Evolutionary conservation across 2,113 vertebrate genomes (phyloP), one percentile per base, ranked within the genome.

Genomic region (Thinocorus orbignyianus): DNA sequence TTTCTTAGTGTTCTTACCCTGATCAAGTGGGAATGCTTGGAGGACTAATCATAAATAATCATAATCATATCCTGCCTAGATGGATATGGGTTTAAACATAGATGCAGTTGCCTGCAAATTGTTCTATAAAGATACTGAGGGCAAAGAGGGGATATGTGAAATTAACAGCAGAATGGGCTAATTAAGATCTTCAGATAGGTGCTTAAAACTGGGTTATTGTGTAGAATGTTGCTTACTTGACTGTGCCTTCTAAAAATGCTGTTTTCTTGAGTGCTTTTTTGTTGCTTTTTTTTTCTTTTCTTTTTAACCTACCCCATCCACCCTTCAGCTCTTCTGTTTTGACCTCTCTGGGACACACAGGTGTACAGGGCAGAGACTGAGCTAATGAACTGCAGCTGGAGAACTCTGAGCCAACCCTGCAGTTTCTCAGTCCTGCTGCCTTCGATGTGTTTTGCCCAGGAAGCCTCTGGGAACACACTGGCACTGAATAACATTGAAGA

Each of bases 181-280:
- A 96, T 96, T 96, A 97, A 97, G 93, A 96, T 95, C 86, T 96
- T 94, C 76, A 92, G 92, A 92, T 96, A 96, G 85, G 72, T 94
- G 61, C 48, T 88, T 83, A 86, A 92, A 97, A 90, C 71, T 92
- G 60, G 78, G 76, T 94, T 93, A 78, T 92, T 51, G 48, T 31
- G 26, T 55, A 55, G 55, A 77, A 94, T 42, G 42, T 55, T 93
- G 60, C 93, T 88, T 78, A 66, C 58, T 96, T 90, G 31, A 49
- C 35, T 52, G 2, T 77, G 41, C 25, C 48, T 86, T 81, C 87
- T 71, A 62, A 90, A 94, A 93, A 35, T 24, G 31, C 6, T 4
- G 0, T 57, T 91, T 81, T 61, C 41, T 58, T 79, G 8, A 44
- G 30, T 65, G 17, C 3, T 35, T 46, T 22, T 48, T 3, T n/a